Base-by-base conservation (phyloP, 2,888 invertebrate species). In the Euspilapteryx auroguttella region DNA sequence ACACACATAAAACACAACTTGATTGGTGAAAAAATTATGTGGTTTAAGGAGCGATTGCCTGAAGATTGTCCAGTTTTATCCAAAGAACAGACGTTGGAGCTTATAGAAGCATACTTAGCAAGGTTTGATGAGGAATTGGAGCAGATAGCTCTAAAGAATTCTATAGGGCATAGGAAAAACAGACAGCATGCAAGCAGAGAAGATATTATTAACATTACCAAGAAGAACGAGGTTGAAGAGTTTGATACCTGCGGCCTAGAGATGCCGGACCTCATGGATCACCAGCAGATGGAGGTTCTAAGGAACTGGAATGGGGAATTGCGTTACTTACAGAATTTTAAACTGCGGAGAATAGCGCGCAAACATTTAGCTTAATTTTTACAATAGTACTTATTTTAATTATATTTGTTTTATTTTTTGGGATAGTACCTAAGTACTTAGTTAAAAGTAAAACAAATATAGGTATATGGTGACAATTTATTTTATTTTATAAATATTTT, bases 181-280 rank as follows among this genome's bases (percentile, higher is more conserved):
- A 76, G 83, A 9, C 92, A 92, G 47, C 90, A 93, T 58, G 87
- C 86, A 0, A 86, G 85, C 38, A 78, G 94, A 33, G 85, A 89
- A 56, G 86, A 89, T 56, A 80, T 87, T 7, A 86, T 94, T 25
- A 82, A 82, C 42, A 82, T 91, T 42, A 89, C 87, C 0, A 77
- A 85, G 37, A 83, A 89, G 44, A 79, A 79, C 28, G 93, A 94
- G 43, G 61, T 44, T 6, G 81, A 83, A 34, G 91, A 93, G 48
- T 93, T 85, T 47, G 75, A 83, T 33, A 81, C 82, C 0, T 86
- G 86, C 45, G 93, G 93, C 14, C 64, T 92, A 44, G 91, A 92
- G 79, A 80, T 88, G 43, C 87, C 88, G 2, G 83, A 89, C 54
- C 59, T 89, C 31, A 49, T 83, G 41, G 79, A 82, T 47, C 46